Base-by-base conservation (phyloP, 2,113 vertebrate species). In the Gopherus evgoodei region DNA sequence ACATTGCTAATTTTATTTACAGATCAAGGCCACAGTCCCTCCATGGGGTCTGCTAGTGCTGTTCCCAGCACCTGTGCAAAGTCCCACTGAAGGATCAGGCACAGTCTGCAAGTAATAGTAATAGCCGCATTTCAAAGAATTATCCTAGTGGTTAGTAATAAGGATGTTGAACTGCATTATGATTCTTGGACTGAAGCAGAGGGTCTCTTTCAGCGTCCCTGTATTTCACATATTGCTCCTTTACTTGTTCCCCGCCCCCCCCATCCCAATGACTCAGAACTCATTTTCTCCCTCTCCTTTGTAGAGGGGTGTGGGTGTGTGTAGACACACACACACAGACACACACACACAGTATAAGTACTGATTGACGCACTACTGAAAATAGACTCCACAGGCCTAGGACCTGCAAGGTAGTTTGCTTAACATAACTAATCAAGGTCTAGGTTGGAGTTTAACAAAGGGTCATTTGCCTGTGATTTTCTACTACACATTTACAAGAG, bases 101-200 rank as follows among this genome's bases (percentile, higher is more conserved):
- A 78, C 56, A 19, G 83, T 78, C 22, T 75, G 24, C 82, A 25
- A 84, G 54, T 89, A 91, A 29, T 6, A 4, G 21, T 27, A 54
- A 76, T 35, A 59, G 56, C 54, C 31, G 69, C 14, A 62, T 83
- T 92, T 87, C 24, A 54, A 54, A 62, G 25, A 90, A 81, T 25
- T 27, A 29, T 81, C 24, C 89, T 57, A 31, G 57, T 69, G 84
- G 53, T 2, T 17, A 22, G 1, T 84, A 21, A 53, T 91, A 27
- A 65, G 81, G 88, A 1, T 94, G 38, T 53, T 86, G 83, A 81
- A 92, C 44, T 91, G 65, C 91, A 54, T 88, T n/a, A 90, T 0
- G 29, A 88, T 72, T 95, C 95, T 59, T 65, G 57, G 86, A 76
- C 50, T 50, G 65, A 94, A 90, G 72, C 49, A 78, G 75, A 86